Evolutionary conservation across 2,888 invertebrate species (phyloP).

Genomic region (Drosophila borborema): DNA sequence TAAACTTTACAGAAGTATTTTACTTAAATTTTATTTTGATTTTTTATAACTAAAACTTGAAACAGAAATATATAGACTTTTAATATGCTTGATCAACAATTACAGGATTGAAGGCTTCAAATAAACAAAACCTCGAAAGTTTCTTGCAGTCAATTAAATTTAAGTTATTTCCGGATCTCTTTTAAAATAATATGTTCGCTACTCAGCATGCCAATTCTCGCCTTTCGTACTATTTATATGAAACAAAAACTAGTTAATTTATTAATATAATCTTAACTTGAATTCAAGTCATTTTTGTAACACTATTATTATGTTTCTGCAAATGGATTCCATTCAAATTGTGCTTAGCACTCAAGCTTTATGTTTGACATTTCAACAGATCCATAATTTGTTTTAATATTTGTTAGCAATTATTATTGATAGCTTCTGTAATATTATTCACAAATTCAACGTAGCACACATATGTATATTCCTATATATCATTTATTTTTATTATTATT

Average conservation of each 20-base stretch:
- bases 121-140: not conserved
- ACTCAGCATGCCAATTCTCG: not conserved
- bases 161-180: too few species aligned
- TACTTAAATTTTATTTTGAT: not conserved
- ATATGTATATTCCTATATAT: not conserved
- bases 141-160: not conserved
- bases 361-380: not conserved
- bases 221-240: too few species aligned
- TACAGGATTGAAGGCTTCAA: not conserved
- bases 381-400: not conserved
- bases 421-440: conserved; percentile 8
- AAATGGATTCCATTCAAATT: not conserved
- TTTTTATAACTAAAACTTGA: too few species aligned
- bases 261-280: not conserved
- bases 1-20: not conserved
- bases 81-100: not conserved
- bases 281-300: not conserved
- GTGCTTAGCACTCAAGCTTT: not conserved
- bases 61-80: not conserved
- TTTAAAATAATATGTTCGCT: not conserved
- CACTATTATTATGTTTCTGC: not conserved
- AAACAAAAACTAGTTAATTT: too few species aligned
- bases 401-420: not conserved
- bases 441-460: conserved; percentile 28
- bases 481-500: not conserved